Percentiles rank a stretch among this genome's conserved stretches.
phyloP scores from a whole-genome alignment of 2,888 invertebrate genomes.

The Anthophora plumipes region DNA sequence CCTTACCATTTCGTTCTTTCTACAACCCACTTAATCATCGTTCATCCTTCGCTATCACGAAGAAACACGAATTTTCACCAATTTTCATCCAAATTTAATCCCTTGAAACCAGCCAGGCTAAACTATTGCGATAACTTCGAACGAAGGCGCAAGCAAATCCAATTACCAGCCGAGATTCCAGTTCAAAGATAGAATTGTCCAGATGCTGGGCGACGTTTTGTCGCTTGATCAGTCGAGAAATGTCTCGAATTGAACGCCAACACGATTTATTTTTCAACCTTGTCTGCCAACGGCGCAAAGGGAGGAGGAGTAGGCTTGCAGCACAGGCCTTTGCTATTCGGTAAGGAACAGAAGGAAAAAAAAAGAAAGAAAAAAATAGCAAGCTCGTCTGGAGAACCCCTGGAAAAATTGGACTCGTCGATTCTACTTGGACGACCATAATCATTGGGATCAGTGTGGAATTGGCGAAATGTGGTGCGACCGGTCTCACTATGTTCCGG shows the following conservation, averaged over 20 bases:
- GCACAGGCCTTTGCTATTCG: constrained; percentile 22
- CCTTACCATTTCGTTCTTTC: too few relatives aligned
- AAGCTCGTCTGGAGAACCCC: constrained; percentile 7
- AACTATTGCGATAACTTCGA: neutral
- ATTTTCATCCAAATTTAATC: too few relatives aligned
- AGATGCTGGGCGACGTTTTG: constrained; percentile 53
- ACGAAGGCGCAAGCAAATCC: neutral
- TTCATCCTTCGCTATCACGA: too few relatives aligned
- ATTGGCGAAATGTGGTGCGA: constrained; percentile 80
- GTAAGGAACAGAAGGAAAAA: constrained; percentile 1
- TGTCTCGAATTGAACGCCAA: constrained; percentile 36
- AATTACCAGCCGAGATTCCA: constrained; percentile 29
- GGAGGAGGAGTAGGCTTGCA: neutral
- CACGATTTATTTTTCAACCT: constrained; percentile 53
- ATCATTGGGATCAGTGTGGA: constrained; percentile 72
- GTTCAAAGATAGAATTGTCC: constrained; percentile 60
- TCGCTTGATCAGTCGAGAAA: constrained; percentile 55
- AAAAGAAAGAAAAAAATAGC: constrained; percentile 5
- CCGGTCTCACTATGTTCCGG: constrained; percentile 53
- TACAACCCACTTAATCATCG: too few relatives aligned
- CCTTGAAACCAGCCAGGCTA: too few relatives aligned
- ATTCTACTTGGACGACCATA: constrained; percentile 76
- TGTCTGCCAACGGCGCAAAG: neutral
- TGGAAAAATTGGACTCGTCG: constrained; percentile 73
- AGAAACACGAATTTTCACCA: too few relatives aligned